A percentile compares a stretch with the other conserved stretches of the same genome.
phyloP scores from a whole-genome alignment of 1,140 invertebrate genomes.

The Zophobas atratus region DNA sequence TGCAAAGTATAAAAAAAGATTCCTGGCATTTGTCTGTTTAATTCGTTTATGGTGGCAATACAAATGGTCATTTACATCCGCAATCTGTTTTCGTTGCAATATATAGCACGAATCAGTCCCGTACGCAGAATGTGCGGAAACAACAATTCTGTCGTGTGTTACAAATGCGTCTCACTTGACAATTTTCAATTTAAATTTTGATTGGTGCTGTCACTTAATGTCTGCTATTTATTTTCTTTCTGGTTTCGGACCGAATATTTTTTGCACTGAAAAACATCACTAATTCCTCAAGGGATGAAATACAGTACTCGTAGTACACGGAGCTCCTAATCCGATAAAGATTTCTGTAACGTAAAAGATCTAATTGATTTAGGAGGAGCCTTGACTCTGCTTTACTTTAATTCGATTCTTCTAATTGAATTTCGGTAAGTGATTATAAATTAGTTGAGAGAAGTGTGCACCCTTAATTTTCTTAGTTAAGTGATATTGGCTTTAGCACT shows the following conservation, averaged over 20 bases:
- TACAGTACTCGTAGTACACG: not conserved
- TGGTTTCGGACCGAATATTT: constrained; percentile 14
- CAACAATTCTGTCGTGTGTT: constrained; percentile 31
- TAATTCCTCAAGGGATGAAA: no score
- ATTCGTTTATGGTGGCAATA: constrained; percentile 37
- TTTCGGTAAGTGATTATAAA: constrained; percentile 43
- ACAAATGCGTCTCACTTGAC: constrained; percentile 33
- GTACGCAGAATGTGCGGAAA: constrained; percentile 33
- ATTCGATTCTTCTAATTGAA: constrained; percentile 44
- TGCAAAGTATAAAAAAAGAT: constrained; percentile 18
- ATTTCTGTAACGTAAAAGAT: not conserved
- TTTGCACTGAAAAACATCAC: no score
- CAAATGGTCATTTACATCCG: constrained; percentile 35
- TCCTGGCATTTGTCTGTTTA: constrained; percentile 17
- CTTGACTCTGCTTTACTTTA: constrained; percentile 41
- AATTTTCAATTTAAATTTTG: constrained; percentile 44
- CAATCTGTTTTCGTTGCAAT: constrained; percentile 37
- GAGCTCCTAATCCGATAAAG: constrained; percentile 23
- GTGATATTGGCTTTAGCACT: constrained; percentile 23
- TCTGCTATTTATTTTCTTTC: constrained; percentile 33
- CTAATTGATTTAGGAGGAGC: constrained; percentile 33
- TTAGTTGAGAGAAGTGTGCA: constrained; percentile 32
- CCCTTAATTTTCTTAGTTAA: constrained; percentile 40
- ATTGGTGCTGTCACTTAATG: constrained; percentile 39
- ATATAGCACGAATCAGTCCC: constrained; percentile 27